phyloP scores from a whole-genome alignment of 1,140 invertebrate genomes.

The Zaprionus davidi region DNA sequence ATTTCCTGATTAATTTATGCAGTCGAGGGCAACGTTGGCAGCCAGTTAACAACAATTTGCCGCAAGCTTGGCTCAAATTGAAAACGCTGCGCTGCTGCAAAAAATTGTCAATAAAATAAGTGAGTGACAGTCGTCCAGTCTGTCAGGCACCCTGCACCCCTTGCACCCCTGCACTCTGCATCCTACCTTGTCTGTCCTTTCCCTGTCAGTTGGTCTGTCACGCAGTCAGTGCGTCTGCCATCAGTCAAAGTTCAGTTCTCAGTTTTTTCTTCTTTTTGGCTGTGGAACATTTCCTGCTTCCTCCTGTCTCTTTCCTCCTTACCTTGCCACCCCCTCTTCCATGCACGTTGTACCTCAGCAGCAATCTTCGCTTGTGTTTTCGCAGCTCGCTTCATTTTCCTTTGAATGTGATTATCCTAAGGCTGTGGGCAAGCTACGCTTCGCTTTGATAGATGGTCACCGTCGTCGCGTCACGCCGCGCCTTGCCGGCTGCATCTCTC shows the following conservation, averaged over 20 bases:
- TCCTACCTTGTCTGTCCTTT: too few relatives aligned
- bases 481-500: not conserved
- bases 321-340: too few relatives aligned
- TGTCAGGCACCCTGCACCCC: slow-evolving; percentile 11
- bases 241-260: slow-evolving; percentile 49
- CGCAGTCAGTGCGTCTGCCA: slow-evolving; percentile 23
- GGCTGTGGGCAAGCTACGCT: slow-evolving; percentile 73
- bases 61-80: slow-evolving; percentile 76
- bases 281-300: slow-evolving; percentile 76
- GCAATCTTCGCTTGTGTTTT: slow-evolving; percentile 69
- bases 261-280: slow-evolving; percentile 12
- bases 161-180: too few relatives aligned
- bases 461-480: slow-evolving; percentile 15
- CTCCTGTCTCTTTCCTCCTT: not conserved
- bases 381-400: slow-evolving; percentile 78
- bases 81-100: slow-evolving; percentile 54
- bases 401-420: slow-evolving; percentile 80
- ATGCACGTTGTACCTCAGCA: slow-evolving; percentile 11
- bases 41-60: slow-evolving; percentile 78
- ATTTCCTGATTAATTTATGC: slow-evolving; percentile 82
- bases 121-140: slow-evolving; percentile 40
- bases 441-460: slow-evolving; percentile 72
- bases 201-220: slow-evolving; percentile 13
- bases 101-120: slow-evolving; percentile 81
- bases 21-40: slow-evolving; percentile 39